Base-by-base conservation (phyloP, 2,797 vertebrate species). In the Babyrousa celebensis region DNA sequence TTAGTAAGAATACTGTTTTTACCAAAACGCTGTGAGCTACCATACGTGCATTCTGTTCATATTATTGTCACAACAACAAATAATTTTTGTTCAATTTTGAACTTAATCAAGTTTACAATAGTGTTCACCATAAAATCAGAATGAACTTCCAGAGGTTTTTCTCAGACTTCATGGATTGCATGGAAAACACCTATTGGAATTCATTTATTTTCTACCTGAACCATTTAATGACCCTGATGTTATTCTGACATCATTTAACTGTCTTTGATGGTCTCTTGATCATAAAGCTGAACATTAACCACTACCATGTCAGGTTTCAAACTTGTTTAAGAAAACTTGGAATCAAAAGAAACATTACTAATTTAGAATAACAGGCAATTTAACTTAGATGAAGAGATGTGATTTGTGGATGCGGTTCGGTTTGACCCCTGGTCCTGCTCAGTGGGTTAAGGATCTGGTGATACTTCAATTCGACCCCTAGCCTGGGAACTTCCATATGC, bases 31-130 rank as follows among this genome's bases (percentile, higher is more conserved):
- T 82, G 25, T 91, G 32, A 40, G 79, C 75, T 10, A 60, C 25
- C 87, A 86, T 63, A 79, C 68, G 62, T 70, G 54, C 36, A 71
- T 62, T 89, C 21, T 93, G 60, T 83, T 93, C 29, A 67, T 94
- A 40, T 87, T 84, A 74, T 82, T n/a, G 5, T 40, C 4, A 36
- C 29, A 74, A 80, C 82, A 96, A 71, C 48, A 96, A 91, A 89
- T 43, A 85, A 48, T 43, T 95, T 94, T 92, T 95, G 80, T 88
- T 96, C 56, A 88, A 29, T 91, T 94, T 92, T 96, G n/a, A 95
- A 93, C 23, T 93, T 94, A 96, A 85, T 97, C 89, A 96, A 88
- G 43, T 97, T 95, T 91, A 88, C 18, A 84, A 29, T 78, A 95
- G 68, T 32, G 91, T 82, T 95, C 58, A 89, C 68, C 93, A 62